These are phyloP conservation scores for Neoarius graeffei DNA, from an alignment of 2,113 vertebrate species.

Conservation along the genomic window DNA sequence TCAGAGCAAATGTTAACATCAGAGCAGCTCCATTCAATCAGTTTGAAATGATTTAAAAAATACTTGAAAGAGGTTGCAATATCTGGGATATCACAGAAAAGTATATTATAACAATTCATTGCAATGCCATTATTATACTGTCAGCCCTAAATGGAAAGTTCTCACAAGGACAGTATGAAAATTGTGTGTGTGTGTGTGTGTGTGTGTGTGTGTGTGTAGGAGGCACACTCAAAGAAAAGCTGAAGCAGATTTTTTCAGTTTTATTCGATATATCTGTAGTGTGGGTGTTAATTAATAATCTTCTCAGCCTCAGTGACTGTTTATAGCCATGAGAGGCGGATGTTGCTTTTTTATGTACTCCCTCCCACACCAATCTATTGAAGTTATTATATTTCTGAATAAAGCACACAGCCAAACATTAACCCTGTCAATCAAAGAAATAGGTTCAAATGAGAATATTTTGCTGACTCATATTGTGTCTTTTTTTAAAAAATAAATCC, in stretches of 20 bases:
- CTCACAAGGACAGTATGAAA: background rate
- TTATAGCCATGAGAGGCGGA: conserved; percentile 32
- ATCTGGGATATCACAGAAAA: background rate
- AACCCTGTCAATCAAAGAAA: conserved; percentile 41
- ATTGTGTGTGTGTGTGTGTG: background rate
- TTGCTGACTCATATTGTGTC: background rate
- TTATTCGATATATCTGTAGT: conserved; percentile 49
- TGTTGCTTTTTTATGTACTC: conserved; percentile 23
- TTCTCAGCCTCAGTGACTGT: conserved; percentile 43
- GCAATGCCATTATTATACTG: background rate
- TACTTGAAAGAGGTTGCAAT: background rate
- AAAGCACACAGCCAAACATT: conserved; percentile 13
- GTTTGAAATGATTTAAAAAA: background rate
- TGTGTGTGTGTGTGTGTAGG: conserved; percentile 32
- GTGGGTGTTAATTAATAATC: conserved; percentile 59
- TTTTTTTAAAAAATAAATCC: background rate
- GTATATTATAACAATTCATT: no score
- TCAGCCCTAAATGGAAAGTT: background rate
- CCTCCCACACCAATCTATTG: conserved; percentile 37
- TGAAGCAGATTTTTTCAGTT: conserved; percentile 26
- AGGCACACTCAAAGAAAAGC: conserved; percentile 27
- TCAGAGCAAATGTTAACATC: background rate
- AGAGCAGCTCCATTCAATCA: background rate
- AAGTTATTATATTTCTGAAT: conserved; percentile 34
- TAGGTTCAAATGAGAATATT: background rate